phyloP scores from a whole-genome alignment of 53 echinoderm and acorn worm genomes.

The Hippasteria phrygiana region DNA sequence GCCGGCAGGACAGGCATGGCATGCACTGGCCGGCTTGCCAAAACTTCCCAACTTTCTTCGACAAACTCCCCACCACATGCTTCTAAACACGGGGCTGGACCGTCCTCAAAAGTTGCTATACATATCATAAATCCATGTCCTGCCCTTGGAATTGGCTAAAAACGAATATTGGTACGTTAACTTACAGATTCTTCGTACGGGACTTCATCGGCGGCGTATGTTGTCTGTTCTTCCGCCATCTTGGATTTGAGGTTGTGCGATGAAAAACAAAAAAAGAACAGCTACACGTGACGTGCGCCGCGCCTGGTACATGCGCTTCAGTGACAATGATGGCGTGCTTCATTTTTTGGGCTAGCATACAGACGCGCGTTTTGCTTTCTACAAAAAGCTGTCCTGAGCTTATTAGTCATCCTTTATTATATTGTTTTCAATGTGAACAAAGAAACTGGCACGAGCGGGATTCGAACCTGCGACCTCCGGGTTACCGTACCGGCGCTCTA shows the following conservation, averaged over 20 bases:
- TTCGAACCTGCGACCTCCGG: no score
- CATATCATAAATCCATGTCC: background rate
- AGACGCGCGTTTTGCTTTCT: no score
- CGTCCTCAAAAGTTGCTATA: background rate
- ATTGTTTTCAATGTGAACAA: no score
- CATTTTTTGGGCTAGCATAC: no score
- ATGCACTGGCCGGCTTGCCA: background rate
- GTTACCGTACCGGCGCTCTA: no score
- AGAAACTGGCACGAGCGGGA: no score
- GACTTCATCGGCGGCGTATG: conserved; percentile 3
- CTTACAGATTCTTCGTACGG: background rate
- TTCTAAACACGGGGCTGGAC: background rate
- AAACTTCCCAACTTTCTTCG: background rate
- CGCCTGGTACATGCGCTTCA: background rate
- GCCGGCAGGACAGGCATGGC: no score
- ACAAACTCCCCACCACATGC: background rate
- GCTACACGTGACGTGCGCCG: background rate
- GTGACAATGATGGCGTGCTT: no score
- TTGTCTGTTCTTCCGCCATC: conserved; percentile 58
- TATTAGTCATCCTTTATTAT: no score
- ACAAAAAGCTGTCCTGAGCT: no score
- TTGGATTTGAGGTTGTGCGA: background rate
- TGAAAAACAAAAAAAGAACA: conserved; percentile 20
- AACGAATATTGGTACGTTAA: no score
- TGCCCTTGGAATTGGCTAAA: background rate